These are phyloP conservation scores for Ciconia nigra DNA, from an alignment of 2,797 vertebrate species.

Conservation along the genomic window DNA sequence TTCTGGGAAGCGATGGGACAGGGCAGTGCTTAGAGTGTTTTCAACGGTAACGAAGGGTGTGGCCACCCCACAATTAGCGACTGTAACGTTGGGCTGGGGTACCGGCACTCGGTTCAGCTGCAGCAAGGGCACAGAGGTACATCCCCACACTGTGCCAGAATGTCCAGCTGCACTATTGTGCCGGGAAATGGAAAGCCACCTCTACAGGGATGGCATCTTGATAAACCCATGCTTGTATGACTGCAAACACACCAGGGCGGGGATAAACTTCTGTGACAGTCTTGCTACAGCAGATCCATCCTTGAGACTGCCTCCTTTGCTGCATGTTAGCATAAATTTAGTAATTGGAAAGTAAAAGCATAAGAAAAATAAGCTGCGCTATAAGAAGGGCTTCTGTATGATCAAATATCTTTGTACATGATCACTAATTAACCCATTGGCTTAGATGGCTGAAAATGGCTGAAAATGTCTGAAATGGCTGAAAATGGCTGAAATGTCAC, in stretches of 20 bases:
- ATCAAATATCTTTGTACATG: not conserved
- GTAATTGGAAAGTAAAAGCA: not conserved
- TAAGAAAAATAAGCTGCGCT: not conserved
- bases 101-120: not conserved
- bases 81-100: not conserved
- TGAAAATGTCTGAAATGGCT: not conserved
- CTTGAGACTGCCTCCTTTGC: not conserved
- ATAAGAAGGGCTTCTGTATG: not conserved
- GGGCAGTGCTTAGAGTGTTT: not conserved
- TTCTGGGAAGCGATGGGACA: conserved; percentile 9
- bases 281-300: not conserved
- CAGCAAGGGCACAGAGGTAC: not conserved
- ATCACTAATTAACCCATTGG: not conserved
- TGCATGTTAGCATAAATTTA: not conserved
- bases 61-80: not conserved
- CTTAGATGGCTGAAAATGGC: not conserved
- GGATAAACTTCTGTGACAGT: not conserved
- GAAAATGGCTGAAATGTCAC: not conserved
- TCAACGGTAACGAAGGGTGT: not conserved
- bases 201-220: not conserved
- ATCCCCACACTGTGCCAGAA: not conserved
- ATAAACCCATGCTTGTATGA: not conserved
- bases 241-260: not conserved
- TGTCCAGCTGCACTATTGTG: not conserved
- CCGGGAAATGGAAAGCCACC: not conserved